A percentile compares a stretch with the other conserved stretches of the same genome.
phyloP scores from a whole-genome alignment of 2,888 invertebrate species.

The Mythimna loreyi region DNA sequence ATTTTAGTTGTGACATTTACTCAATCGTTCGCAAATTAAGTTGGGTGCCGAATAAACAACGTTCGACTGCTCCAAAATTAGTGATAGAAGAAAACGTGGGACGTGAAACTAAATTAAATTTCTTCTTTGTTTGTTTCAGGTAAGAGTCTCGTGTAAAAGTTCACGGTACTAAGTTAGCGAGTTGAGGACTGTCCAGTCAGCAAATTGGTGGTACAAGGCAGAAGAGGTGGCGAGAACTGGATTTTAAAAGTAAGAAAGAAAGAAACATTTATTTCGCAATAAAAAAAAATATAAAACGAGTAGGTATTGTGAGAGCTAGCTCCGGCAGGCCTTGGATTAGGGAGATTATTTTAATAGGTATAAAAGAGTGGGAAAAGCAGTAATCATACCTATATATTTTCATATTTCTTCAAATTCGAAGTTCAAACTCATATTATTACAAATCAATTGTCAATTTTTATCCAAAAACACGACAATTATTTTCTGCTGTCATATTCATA shows the following conservation, averaged over 20 bases:
- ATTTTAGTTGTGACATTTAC: constrained; percentile 20
- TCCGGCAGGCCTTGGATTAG: no score
- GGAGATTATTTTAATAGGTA: no score
- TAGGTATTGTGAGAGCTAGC: no score
- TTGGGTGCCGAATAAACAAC: constrained; percentile 39
- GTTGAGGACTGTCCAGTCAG: constrained; percentile 61
- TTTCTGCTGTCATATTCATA: no score
- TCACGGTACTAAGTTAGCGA: constrained; percentile 43
- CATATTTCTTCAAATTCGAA: no score
- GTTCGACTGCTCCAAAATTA: neutral
- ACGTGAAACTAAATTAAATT: constrained; percentile 60
- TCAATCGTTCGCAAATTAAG: constrained; percentile 31
- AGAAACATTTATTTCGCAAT: no score
- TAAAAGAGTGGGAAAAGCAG: no score
- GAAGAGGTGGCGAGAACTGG: constrained; percentile 27
- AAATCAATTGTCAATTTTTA: no score
- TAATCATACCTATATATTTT: no score
- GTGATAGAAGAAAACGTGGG: constrained; percentile 23
- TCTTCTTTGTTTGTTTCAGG: constrained; percentile 61
- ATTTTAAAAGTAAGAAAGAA: neutral
- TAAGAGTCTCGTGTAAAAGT: constrained; percentile 58
- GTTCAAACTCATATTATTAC: no score
- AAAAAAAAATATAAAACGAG: no score
- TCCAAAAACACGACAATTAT: no score
- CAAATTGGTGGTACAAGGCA: constrained; percentile 15